A percentile compares a stretch with the other conserved stretches of the same genome.
phyloP scores from a whole-genome alignment of 2,888 invertebrate genomes.

The Cynaeus angustus region DNA sequence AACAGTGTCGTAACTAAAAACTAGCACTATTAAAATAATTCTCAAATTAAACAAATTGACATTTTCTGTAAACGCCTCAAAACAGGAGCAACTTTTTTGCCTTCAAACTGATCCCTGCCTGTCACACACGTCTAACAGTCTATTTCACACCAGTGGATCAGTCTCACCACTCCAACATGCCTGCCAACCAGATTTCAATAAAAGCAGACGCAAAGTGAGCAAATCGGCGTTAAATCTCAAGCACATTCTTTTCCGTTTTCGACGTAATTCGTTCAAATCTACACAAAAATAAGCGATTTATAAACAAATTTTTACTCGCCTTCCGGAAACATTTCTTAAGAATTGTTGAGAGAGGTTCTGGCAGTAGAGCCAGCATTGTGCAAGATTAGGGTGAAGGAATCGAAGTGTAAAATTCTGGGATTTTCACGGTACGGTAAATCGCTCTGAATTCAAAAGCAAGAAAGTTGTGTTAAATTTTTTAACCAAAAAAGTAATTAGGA shows the following conservation, averaged over 20 bases:
- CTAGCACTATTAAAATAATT: too few species aligned
- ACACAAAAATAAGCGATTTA: constrained; percentile 5
- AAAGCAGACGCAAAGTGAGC: constrained; percentile 19
- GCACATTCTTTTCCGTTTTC: constrained; percentile 9
- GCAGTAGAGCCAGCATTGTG: constrained; percentile 10
- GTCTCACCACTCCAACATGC: constrained; percentile 11
- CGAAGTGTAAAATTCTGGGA: constrained; percentile 42
- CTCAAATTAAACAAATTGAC: too few species aligned
- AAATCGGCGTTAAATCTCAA: constrained; percentile 8
- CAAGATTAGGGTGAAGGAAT: constrained; percentile 39
- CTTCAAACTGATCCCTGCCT: not conserved
- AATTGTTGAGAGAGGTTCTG: constrained; percentile 22
- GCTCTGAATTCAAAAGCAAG: constrained; percentile 11
- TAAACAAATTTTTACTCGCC: constrained; percentile 1
- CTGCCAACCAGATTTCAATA: constrained; percentile 26
- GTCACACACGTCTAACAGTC: constrained; percentile 7
- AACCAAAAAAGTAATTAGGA: constrained; percentile 28
- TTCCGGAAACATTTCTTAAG: constrained; percentile 4
- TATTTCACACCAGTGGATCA: constrained; percentile 5
- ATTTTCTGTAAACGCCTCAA: too few species aligned
- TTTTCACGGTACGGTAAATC: constrained; percentile 33
- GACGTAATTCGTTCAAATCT: not conserved
- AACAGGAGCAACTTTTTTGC: not conserved
- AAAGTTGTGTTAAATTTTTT: constrained; percentile 4
- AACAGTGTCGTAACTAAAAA: too few species aligned